Base-by-base conservation (phyloP, 23 tunicate genomes). In the Oikopleura dioica region DNA sequence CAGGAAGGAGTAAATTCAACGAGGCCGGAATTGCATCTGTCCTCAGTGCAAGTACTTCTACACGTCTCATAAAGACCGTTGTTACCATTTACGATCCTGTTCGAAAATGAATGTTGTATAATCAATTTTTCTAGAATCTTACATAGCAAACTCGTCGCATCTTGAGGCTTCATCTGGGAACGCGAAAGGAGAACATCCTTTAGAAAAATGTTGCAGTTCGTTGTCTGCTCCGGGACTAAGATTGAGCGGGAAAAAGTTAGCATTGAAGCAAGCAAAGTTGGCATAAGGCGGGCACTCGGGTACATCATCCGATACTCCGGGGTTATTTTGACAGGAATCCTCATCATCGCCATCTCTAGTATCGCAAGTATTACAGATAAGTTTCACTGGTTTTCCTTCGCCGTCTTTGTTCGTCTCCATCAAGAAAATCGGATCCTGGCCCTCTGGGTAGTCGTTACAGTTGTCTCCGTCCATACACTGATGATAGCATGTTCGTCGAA, bases 341-440 rank as follows among this genome's bases (percentile, higher is more conserved):
- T 12, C 32, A 63, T 63, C 72, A 28, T 63, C 72, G 29, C 72
- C 72, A 63, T 63, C 26, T 63, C 26, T 63, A 24, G 72, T 63
- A 23, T 23, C 2, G 33, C 72, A 63, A 9, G 55, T 44, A n/a
- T n/a, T n/a, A n/a, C n/a, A n/a, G n/a, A n/a, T n/a, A n/a, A n/a
- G n/a, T n/a, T n/a, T n/a, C n/a, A n/a, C n/a, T n/a, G n/a, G n/a
- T n/a, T n/a, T n/a, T n/a, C n/a, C n/a, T n/a, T n/a, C n/a, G n/a
- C n/a, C n/a, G n/a, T n/a, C n/a, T n/a, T n/a, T n/a, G n/a, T n/a
- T n/a, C n/a, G n/a, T n/a, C n/a, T n/a, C n/a, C n/a, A n/a, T n/a
- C n/a, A n/a, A n/a, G n/a, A n/a, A n/a, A n/a, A n/a, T n/a, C n/a
- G n/a, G n/a, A n/a, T n/a, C n/a, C n/a, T n/a, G n/a, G n/a, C n/a